Conservation (phyloP, 2,888 invertebrate species). For the Teinopalpus imperialis region DNA sequence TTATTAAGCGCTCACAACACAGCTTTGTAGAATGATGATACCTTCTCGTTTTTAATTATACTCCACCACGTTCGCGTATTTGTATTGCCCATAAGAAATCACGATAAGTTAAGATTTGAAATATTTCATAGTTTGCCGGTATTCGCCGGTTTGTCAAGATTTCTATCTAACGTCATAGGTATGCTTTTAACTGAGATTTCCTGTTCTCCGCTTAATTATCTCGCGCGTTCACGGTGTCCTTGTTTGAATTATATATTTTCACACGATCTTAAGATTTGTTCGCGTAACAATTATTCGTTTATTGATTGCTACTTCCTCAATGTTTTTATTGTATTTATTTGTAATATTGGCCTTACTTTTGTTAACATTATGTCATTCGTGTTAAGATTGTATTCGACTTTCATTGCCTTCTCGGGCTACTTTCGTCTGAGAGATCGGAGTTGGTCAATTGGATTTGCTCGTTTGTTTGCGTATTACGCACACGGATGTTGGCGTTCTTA, state of each 20-base stretch:
- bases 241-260: conserved; percentile 23
- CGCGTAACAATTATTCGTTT: conserved; percentile 22
- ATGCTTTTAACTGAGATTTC: conserved; percentile 18
- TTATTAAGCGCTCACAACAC: background rate
- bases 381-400: conserved; percentile 40
- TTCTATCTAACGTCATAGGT: conserved; percentile 16
- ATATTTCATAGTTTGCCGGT: conserved; percentile 15
- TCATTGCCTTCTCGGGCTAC: conserved; percentile 37
- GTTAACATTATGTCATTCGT: conserved; percentile 36
- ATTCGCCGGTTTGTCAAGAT: conserved; percentile 19
- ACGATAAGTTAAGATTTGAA: conserved; percentile 2
- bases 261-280: conserved; percentile 22
- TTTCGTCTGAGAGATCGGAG: conserved; percentile 39
- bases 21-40: conserved; percentile 1
- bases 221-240: conserved; percentile 18
- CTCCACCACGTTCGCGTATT: conserved; percentile 3
- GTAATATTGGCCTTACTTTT: conserved; percentile 15
- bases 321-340: conserved; percentile 14
- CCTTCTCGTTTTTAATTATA: no score
- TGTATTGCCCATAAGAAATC: conserved; percentile 8
- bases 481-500: conserved; percentile 6
- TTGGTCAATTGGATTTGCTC: conserved; percentile 33
- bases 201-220: conserved; percentile 21
- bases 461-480: background rate
- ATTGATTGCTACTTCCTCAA: conserved; percentile 21